These are phyloP conservation scores for Stegodyphus mimosarum DNA, from an alignment of 1,140 invertebrate genomes.

Conservation along the genomic window DNA sequence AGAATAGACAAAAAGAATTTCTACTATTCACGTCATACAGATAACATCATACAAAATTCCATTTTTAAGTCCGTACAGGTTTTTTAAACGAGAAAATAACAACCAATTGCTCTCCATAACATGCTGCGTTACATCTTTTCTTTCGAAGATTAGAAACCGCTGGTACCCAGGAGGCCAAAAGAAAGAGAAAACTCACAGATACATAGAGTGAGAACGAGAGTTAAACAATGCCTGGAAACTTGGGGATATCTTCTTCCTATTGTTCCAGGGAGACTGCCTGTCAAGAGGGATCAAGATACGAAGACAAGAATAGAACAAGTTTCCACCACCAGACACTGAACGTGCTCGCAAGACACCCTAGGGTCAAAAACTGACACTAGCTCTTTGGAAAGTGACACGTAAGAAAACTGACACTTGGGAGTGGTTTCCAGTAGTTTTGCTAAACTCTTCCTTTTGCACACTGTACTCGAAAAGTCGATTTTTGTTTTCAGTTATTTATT, in stretches of 20 bases:
- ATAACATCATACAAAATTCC: too few species aligned
- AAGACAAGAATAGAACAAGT: conserved; percentile 3
- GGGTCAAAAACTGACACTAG: conserved; percentile 10
- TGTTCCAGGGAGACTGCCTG: neutral
- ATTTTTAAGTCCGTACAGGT: too few species aligned
- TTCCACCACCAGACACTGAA: neutral
- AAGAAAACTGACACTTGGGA: conserved; percentile 15
- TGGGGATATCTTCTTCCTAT: conserved; percentile 4
- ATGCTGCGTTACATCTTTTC: neutral
- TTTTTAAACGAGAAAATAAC: neutral
- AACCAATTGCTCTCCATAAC: neutral
- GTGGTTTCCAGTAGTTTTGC: neutral
- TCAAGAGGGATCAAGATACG: conserved; percentile 7
- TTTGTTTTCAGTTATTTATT: too few species aligned
- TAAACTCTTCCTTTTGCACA: neutral
- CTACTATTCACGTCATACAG: too few species aligned
- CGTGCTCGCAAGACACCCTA: conserved; percentile 22
- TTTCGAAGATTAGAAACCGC: neutral
- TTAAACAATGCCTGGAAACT: neutral
- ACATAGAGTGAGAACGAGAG: neutral
- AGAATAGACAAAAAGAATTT: too few species aligned
- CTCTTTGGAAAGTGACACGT: conserved; percentile 10
- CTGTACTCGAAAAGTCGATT: too few species aligned
- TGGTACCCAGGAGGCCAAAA: neutral
- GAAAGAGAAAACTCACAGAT: neutral